A percentile compares a stretch with the other conserved stretches of the same genome.
phyloP scores from a whole-genome alignment of 2,113 vertebrate species.

The Platysternon megacephalum region DNA sequence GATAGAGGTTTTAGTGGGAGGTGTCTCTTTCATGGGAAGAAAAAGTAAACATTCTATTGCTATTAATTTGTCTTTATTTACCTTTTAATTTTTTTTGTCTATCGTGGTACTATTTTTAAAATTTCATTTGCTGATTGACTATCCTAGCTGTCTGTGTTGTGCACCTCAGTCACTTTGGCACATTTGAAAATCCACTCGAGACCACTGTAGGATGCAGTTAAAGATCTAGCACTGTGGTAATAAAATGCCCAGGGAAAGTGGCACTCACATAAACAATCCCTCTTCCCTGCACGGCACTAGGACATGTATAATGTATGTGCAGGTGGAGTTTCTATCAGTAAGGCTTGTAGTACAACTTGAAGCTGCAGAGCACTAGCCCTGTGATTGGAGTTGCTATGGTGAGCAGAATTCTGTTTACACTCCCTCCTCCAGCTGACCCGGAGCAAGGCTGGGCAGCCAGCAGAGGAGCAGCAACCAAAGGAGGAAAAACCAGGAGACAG shows the following conservation, averaged over 20 bases:
- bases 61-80: neutral
- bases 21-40: neutral
- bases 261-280: neutral
- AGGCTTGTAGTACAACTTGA: neutral
- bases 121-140: neutral
- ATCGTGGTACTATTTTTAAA: neutral
- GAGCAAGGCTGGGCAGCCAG: neutral
- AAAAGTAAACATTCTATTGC: neutral
- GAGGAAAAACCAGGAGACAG: neutral
- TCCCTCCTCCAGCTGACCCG: neutral
- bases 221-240: neutral
- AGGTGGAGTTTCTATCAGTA: neutral
- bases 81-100: neutral
- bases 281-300: neutral
- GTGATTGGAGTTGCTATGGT: slow-evolving; percentile 23
- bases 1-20: neutral
- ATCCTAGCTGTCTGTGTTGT: neutral
- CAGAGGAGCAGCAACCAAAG: neutral
- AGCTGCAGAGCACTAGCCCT: neutral
- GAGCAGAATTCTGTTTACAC: neutral
- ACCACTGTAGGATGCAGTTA: neutral
- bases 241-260: neutral
- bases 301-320: neutral
- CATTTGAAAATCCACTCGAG: neutral
- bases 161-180: neutral